Conservation (phyloP, 2,113 vertebrate genomes). For the Psophia crepitans region DNA sequence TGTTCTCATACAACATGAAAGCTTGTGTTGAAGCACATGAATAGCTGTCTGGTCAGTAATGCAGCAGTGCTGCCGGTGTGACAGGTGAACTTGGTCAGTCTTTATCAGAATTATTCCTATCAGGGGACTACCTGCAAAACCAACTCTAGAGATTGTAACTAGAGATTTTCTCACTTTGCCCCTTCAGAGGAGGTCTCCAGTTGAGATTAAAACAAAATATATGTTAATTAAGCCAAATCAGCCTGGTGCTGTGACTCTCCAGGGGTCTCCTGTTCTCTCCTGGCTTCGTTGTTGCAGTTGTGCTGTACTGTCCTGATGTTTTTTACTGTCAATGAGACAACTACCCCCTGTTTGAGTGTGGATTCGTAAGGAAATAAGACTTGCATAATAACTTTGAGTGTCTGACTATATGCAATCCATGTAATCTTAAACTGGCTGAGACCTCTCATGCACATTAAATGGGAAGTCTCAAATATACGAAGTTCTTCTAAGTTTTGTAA, state of each 20-base stretch:
- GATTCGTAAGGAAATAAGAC: not conserved
- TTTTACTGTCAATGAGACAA: not conserved
- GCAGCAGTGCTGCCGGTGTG: not conserved
- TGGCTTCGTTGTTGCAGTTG: not conserved
- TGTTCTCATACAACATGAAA: not conserved
- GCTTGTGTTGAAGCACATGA: not conserved
- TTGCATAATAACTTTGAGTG: not conserved
- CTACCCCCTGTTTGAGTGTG: not conserved
- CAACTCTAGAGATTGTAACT: not conserved
- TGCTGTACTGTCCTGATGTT: not conserved
- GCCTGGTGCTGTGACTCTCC: not conserved
- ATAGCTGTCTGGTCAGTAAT: not conserved
- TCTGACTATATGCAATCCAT: not conserved
- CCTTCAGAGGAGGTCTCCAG: not conserved
- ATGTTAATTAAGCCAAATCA: not conserved
- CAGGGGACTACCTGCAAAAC: not conserved
- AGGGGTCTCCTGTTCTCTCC: not conserved
- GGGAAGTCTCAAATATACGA: not conserved
- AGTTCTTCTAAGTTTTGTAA: not conserved
- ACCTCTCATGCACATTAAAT: not conserved
- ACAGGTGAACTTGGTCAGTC: not conserved
- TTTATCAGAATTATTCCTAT: not conserved
- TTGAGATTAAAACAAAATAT: not conserved
- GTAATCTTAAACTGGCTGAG: not conserved
- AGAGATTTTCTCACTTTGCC: not conserved